Conservation (phyloP, 2,797 vertebrate genomes). For the Catostomus latipinnis region DNA sequence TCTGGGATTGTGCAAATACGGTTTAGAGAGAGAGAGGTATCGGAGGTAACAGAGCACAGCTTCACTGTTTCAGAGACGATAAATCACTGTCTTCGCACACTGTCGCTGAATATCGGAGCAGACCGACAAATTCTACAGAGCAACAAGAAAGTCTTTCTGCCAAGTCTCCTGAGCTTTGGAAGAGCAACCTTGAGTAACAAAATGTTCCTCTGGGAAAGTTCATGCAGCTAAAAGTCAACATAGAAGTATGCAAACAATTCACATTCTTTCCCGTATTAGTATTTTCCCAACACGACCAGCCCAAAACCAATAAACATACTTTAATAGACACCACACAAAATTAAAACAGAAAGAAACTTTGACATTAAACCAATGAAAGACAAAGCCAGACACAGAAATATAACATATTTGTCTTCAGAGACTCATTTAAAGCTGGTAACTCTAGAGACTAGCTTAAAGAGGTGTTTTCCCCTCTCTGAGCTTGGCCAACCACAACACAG, state of each 20-base stretch:
- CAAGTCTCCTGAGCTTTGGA: constrained; percentile 4
- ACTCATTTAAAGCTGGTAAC: constrained; percentile 60
- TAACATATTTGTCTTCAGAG: constrained; percentile 18
- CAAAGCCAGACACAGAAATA: constrained; percentile 26
- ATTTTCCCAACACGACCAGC: constrained; percentile 71
- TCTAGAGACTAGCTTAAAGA: constrained; percentile 60
- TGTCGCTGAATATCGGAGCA: constrained; percentile 62
- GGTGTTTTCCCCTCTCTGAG: constrained; percentile 61
- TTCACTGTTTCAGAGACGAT: constrained; percentile 45
- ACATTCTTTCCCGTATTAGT: constrained; percentile 74
- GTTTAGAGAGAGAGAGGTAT: constrained; percentile 41
- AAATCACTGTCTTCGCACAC: constrained; percentile 51
- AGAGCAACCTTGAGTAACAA: not conserved
- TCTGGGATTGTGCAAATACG: constrained; percentile 42
- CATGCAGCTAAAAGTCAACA: constrained; percentile 73
- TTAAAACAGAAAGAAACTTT: constrained; percentile 45
- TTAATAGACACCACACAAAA: constrained; percentile 44
- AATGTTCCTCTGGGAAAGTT: not conserved
- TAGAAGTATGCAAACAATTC: constrained; percentile 73
- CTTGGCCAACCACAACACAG: constrained; percentile 58
- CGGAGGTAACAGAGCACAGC: constrained; percentile 34
- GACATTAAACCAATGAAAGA: constrained; percentile 36
- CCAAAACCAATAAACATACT: constrained; percentile 73
- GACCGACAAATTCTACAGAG: constrained; percentile 52
- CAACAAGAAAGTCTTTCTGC: constrained; percentile 9